Evolutionary conservation across 2,113 vertebrate genomes (phyloP).

Genomic region (Panthera leo): DNA sequence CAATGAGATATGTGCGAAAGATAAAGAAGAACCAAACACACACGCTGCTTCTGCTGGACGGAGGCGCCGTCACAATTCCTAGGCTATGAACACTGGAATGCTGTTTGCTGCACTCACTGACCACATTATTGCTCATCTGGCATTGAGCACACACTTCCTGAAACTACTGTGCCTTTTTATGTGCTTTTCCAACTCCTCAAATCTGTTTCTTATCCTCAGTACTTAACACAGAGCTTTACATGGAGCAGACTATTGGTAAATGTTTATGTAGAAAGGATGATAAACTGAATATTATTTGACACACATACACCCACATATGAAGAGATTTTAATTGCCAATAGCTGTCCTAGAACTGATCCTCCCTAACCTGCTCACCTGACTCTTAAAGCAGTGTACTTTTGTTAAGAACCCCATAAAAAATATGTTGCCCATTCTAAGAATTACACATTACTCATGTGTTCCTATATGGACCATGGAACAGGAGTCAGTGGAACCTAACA

Average conservation of each 20-base stretch:
- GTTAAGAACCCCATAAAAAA: neutral
- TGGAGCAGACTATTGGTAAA: neutral
- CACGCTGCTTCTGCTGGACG: neutral
- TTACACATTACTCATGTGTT: neutral
- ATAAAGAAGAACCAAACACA: neutral
- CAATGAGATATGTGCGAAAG: neutral
- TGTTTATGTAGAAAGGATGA: neutral
- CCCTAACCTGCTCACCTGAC: neutral
- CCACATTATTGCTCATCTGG: neutral
- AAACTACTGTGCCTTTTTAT: neutral
- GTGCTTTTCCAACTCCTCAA: neutral
- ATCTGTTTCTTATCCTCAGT: neutral
- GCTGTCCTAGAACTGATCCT: neutral
- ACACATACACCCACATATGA: neutral
- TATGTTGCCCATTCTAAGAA: neutral
- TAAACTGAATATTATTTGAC: neutral
- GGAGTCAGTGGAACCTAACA: neutral
- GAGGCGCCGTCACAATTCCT: neutral
- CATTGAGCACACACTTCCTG: neutral
- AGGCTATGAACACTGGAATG: neutral
- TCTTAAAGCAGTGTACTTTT: neutral
- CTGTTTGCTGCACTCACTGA: neutral
- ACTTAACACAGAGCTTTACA: constrained; percentile 26
- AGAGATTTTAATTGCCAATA: neutral
- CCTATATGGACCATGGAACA: neutral